These are phyloP conservation scores for Embidobia sp. DNA, from an alignment of 2,888 invertebrate species.

Conservation along the genomic window DNA sequence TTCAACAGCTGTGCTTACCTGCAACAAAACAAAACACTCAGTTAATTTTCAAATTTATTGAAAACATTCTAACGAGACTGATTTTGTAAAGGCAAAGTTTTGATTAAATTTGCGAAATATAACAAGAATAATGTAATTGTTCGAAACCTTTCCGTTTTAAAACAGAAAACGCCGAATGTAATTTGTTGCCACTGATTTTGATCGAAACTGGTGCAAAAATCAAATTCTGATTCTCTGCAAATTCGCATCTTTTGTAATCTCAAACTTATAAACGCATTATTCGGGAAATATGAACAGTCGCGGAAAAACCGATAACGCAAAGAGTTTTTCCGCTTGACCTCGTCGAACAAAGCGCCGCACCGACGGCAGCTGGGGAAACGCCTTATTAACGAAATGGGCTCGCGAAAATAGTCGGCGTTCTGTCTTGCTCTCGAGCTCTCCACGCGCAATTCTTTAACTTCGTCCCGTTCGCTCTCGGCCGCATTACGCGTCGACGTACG, in stretches of 20 bases:
- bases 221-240: too few species aligned
- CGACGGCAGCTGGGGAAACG: conserved; percentile 66
- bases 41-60: too few species aligned
- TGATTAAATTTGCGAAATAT: too few species aligned
- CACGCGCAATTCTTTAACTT: conserved; percentile 4
- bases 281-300: conserved; percentile 9
- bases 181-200: too few species aligned
- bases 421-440: conserved; percentile 5
- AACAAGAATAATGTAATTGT: too few species aligned
- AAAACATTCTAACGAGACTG: too few species aligned
- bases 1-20: too few species aligned
- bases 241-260: background rate
- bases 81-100: too few species aligned
- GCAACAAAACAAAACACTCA: too few species aligned
- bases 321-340: conserved; percentile 70
- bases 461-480: conserved; percentile 6
- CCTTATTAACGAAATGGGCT: conserved; percentile 75
- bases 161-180: too few species aligned
- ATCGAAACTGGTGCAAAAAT: too few species aligned
- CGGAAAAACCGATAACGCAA: conserved; percentile 35
- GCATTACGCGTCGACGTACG: conserved; percentile 58
- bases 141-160: too few species aligned
- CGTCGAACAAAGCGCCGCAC: conserved; percentile 47
- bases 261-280: background rate
- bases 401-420: conserved; percentile 46